Base-by-base conservation (phyloP, 2,888 invertebrate species). In the Plusia festucae region DNA sequence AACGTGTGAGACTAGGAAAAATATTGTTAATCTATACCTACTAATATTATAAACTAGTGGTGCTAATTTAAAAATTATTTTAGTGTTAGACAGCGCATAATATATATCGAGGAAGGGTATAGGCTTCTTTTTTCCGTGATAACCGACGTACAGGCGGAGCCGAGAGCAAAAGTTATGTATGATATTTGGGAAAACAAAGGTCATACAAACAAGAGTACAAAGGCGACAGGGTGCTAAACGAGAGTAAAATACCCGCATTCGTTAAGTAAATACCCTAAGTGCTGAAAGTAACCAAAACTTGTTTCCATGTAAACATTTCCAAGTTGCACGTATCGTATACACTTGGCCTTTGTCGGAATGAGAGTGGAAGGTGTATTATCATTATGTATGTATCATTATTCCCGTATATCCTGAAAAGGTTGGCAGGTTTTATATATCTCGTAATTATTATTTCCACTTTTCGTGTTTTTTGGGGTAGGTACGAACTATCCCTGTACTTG, bases 241-340 rank as follows among this genome's bases (percentile, higher is more conserved):
- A 46, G 70, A 78, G 71, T 76, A 79, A 79, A 84, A 77, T 71
- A 71, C 78, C 73, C 75, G 72, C 68, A 80, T 72, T 58, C 56
- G 63, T 77, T 73, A 76, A 77, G 73, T 73, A 84, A 85, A 85
- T 81, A 86, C 68, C 70, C 61, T 66, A 79, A 82, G 68, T 73
- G 68, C 54, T 60, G 72, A 66, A 80, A 75, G 80, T 78, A 81
- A 84, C 81, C 78, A 81, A 82, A 86, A 82, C 83, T 84, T 84
- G 83, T 83, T 86, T 85, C 82, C 74, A 65, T 81, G 71, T 71
- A 68, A 76, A 78, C 74, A 68, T 73, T 65, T 70, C 70, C 49
- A 65, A 70, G 68, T 70, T 77, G 70, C 74, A 79, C 66, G 61
- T 64, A 70, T 58, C 16, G 54, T 73, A 68, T 68, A 65, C 55